Conservation (phyloP, 2,797 vertebrate genomes). For the Arrhamphus sclerolepis region DNA sequence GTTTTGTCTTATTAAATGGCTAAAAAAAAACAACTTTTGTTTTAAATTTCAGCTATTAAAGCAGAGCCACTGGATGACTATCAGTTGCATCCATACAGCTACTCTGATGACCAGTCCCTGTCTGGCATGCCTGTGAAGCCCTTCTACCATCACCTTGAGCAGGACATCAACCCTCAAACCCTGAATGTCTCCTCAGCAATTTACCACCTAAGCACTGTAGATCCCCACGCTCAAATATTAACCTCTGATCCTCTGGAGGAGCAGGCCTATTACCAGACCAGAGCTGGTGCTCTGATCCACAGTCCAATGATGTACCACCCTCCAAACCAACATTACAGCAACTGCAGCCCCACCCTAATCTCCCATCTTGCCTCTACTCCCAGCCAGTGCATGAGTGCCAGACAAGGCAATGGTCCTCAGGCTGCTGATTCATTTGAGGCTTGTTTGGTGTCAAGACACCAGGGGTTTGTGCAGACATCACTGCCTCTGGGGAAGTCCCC, state of each 20-base stretch:
- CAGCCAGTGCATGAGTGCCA: constrained; percentile 33
- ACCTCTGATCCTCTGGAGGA: constrained; percentile 74
- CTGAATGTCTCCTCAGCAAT: constrained; percentile 69
- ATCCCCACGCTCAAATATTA: constrained; percentile 82
- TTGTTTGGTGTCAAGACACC: constrained; percentile 47
- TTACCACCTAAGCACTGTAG: constrained; percentile 79
- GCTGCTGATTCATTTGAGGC: constrained; percentile 45
- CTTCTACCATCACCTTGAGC: constrained; percentile 81
- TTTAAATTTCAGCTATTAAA: constrained; percentile 90
- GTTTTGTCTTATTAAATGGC: no score
- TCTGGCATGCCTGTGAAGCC: constrained; percentile 83
- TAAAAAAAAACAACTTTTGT: constrained; percentile 35
- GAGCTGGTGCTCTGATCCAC: constrained; percentile 75
- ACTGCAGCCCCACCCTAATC: constrained; percentile 53
- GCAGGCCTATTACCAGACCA: constrained; percentile 81
- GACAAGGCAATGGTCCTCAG: constrained; percentile 32
- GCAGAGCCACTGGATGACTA: constrained; percentile 92
- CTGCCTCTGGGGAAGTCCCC: constrained; percentile 63
- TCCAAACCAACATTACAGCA: constrained; percentile 55
- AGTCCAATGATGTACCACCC: constrained; percentile 84
- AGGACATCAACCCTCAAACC: constrained; percentile 61
- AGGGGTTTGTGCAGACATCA: constrained; percentile 59
- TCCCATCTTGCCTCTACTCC: constrained; percentile 24
- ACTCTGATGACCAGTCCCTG: constrained; percentile 78
- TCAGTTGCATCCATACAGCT: constrained; percentile 83